These are phyloP conservation scores for Ceryle rudis DNA, from an alignment of 2,797 vertebrate genomes.

Conservation along the genomic window DNA sequence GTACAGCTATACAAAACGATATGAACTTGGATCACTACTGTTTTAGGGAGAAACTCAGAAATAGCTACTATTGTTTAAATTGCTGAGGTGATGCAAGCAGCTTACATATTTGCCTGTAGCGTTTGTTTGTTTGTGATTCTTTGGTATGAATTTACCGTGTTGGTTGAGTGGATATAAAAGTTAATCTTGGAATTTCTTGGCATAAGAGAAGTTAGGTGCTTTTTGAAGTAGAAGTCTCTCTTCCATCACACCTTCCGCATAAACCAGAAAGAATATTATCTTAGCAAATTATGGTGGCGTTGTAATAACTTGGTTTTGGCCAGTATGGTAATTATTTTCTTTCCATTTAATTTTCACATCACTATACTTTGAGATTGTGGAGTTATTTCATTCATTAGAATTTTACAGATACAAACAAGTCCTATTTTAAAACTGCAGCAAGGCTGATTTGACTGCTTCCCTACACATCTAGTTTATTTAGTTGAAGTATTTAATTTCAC, in stretches of 20 bases:
- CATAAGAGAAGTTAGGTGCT: not conserved
- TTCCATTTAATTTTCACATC: not conserved
- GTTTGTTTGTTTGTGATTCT: not conserved
- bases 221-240: not conserved
- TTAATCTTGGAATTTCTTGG: not conserved
- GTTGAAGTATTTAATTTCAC: not conserved
- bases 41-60: not conserved
- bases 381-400: not conserved
- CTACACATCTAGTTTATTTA: not conserved
- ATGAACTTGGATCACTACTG: not conserved
- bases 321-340: not conserved
- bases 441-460: not conserved
- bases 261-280: not conserved
- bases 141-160: not conserved
- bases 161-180: not conserved
- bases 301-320: not conserved
- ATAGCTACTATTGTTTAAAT: not conserved
- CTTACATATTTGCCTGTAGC: not conserved
- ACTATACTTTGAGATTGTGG: not conserved
- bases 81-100: not conserved
- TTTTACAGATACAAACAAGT: not conserved
- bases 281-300: not conserved
- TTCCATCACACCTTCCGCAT: not conserved
- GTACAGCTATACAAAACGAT: not conserved
- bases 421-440: not conserved